Base-by-base conservation (phyloP, 2,113 vertebrate genomes). In the Paratilapia polleni region DNA sequence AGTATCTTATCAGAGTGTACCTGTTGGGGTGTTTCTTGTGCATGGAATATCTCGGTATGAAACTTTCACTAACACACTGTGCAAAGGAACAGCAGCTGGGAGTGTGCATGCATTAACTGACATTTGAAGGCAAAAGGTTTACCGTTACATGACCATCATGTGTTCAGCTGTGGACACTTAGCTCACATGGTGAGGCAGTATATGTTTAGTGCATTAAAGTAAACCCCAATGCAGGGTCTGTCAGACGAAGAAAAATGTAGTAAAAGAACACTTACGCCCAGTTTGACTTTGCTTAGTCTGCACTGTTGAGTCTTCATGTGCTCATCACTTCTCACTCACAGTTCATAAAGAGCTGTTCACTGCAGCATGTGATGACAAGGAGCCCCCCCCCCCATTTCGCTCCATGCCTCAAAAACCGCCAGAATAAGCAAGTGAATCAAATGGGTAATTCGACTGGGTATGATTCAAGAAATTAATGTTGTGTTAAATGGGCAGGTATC, bases 351-450 rank as follows among this genome's bases (percentile, higher is more conserved):
- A 80, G 13, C 68, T 77, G 17, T 74, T 88, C 81, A 79, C 73
- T 61, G 59, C 81, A 88, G 91, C 91, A 92, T 88, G 91, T 86
- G 41, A 76, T 59, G 26, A 64, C 11, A 78, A 87, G 52, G 38
- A 19, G 36, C 68, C 36, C 26, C 82, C 49, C 85, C 36, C 83
- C 62, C 61, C 61, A 73, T 85, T 90, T 90, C 93, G 89, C 88
- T 94, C 89, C 92, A 93, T 94, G 92, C 84, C 90, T 85, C 77
- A 75, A 86, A 87, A 94, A 85, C 77, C 61, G 76, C 90, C 80
- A 17, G 7, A 26, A 79, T 19, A 70, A 22, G 20, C 22, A 22
- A 43, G 28, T 36, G 17, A 57, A 49, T 64, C 22, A 20, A 59
- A 68, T 60, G 26, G 28, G 11, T 11, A 66, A 43, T 75, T n/a